phyloP scores from a whole-genome alignment of 2,888 invertebrate genomes.

The Drosophila neotestacea region DNA sequence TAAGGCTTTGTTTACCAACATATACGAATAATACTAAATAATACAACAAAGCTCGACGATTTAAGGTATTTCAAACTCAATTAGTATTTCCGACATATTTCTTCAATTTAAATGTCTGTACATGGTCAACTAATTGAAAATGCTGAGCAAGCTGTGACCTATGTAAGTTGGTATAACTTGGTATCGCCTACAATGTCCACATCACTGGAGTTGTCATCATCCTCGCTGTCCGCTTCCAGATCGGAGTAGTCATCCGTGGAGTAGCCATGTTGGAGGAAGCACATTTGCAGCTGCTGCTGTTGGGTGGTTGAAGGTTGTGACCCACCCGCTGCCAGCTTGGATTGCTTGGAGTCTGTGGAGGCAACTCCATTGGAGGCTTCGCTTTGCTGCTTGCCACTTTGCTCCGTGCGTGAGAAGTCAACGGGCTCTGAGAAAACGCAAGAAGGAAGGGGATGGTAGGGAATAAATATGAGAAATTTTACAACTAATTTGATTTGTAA shows the following conservation, averaged over 20 bases:
- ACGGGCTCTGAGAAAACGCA: slow-evolving; percentile 82
- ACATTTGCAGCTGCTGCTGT: slow-evolving; percentile 76
- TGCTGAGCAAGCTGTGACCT: slow-evolving; percentile 40
- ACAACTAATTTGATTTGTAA: slow-evolving; percentile 67
- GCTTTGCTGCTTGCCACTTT: slow-evolving; percentile 57
- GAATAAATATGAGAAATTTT: slow-evolving; percentile 54
- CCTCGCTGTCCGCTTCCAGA: slow-evolving; percentile 78
- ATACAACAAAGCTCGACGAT: background rate
- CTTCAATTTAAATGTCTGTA: background rate
- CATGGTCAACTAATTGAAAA: slow-evolving; percentile 6
- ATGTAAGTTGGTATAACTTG: slow-evolving; percentile 84
- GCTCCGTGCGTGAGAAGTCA: slow-evolving; percentile 85
- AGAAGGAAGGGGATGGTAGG: background rate
- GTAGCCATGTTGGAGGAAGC: slow-evolving; percentile 81
- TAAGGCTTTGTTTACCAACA: background rate
- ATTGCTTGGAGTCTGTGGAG: slow-evolving; percentile 51
- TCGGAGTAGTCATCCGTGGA: slow-evolving; percentile 85
- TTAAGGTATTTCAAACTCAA: background rate
- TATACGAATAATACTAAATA: background rate
- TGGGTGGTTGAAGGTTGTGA: slow-evolving; percentile 46
- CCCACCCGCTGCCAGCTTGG: slow-evolving; percentile 42
- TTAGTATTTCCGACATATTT: slow-evolving; percentile 4
- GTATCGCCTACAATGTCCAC: slow-evolving; percentile 85
- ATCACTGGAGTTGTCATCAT: slow-evolving; percentile 84
- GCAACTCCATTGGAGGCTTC: slow-evolving; percentile 38